Evolutionary conservation across 2,113 vertebrate species (phyloP).

Genomic region (Nothobranchius kuhntae): DNA sequence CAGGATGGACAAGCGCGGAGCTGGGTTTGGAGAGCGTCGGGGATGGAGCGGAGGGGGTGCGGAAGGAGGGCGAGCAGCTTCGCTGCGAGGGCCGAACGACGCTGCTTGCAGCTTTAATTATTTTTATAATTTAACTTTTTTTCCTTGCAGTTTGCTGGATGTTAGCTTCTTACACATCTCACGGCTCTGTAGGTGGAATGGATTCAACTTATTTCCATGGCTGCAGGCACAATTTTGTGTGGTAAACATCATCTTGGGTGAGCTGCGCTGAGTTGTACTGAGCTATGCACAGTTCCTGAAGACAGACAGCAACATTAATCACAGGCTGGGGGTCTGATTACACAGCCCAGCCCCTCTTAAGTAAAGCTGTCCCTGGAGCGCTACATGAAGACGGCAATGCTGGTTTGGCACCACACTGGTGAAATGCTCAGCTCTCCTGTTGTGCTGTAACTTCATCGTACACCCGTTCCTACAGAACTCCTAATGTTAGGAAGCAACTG

Average conservation of each 20-base stretch:
- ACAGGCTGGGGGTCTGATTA: slow-evolving; percentile 76
- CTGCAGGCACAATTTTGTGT: slow-evolving; percentile 51
- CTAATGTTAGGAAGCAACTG: slow-evolving; percentile 19
- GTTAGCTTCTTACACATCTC: slow-evolving; percentile 46
- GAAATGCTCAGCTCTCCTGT: slow-evolving; percentile 50
- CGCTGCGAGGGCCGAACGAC: too few species aligned
- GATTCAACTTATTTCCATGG: slow-evolving; percentile 70
- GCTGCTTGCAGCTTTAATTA: too few species aligned
- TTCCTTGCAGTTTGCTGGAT: slow-evolving; percentile 50
- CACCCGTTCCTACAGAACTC: slow-evolving; percentile 2
- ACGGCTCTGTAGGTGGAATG: slow-evolving; percentile 62
- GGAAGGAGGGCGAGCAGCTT: too few species aligned
- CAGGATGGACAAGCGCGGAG: too few species aligned
- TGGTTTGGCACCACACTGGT: slow-evolving; percentile 50
- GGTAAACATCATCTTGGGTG: slow-evolving; percentile 70
- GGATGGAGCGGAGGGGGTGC: too few species aligned
- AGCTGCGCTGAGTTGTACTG: slow-evolving; percentile 62
- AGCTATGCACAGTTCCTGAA: slow-evolving; percentile 55
- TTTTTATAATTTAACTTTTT: slow-evolving; percentile 15
- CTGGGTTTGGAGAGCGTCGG: too few species aligned
- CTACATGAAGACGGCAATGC: slow-evolving; percentile 51
- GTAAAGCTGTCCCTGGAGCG: slow-evolving; percentile 74
- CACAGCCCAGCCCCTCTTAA: slow-evolving; percentile 68
- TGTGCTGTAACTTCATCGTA: slow-evolving; percentile 18
- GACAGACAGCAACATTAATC: slow-evolving; percentile 78